Base-by-base conservation (phyloP, 1,140 invertebrate species). In the Sitobion miscanthi region DNA sequence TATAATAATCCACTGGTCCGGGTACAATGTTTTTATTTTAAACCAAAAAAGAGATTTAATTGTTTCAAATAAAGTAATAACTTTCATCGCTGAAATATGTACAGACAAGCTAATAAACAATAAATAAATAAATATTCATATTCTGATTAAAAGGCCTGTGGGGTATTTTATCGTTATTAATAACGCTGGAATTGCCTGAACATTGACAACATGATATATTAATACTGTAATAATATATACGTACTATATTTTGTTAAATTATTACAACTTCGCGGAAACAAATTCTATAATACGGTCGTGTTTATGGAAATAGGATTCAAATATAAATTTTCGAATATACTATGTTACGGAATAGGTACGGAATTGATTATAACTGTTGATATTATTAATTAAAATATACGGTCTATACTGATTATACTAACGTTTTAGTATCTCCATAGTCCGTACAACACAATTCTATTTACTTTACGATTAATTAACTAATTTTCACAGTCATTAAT, bases 111-210 rank as follows among this genome's bases (percentile, higher is more conserved):
- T 86, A 25, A 47, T 47, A 86, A 86, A 86, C 85, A 86, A 45
- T 85, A 25, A 86, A 86, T 11, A 86, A 86, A 86, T 86, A 86
- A 30, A 42, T 86, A 45, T 86, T 86, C 85, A 86, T 86, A 85
- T 86, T 86, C 21, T 17, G 14, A 47, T 86, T 45, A 30, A 86
- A 86, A 47, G 25, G 25, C 14, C 45, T n/a, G 11, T 45, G 42
- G 85, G 42, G 85, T 45, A 86, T 86, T 47, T 86, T 45, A 86
- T 86, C 25, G 30, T 42, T 86, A 86, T 86, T 86, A 47, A 86
- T 86, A 45, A 30, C 38, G 25, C 30, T n/a, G 38, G 3, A 86
- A 86, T 45, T 30, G 42, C 85, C 42, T 47, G 47, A 77, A 14
- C 42, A 42, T 47, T n/a, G 85, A 86, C 45, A 86, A 17, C 11